Evolutionary conservation across 2,113 vertebrate genomes (phyloP).

Genomic region (Podarcis muralis): DNA sequence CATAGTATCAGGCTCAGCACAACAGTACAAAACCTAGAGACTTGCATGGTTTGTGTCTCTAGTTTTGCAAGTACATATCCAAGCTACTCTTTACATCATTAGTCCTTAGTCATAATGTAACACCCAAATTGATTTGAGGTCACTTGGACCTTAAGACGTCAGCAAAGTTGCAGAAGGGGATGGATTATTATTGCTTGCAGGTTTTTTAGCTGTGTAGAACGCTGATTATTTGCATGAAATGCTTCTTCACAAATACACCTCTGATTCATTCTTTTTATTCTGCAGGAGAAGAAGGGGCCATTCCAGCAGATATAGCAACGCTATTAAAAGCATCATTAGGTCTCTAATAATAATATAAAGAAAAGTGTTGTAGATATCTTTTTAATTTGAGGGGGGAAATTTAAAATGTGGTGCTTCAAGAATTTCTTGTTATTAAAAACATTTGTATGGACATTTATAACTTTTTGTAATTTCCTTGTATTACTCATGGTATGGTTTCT

Average conservation of each 20-base stretch:
- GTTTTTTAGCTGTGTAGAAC: background rate
- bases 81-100: background rate
- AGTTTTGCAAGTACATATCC: background rate
- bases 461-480: slow-evolving; percentile 76
- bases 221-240: slow-evolving; percentile 1
- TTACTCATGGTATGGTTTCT: slow-evolving; percentile 72
- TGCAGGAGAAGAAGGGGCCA: slow-evolving; percentile 85
- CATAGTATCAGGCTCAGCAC: background rate
- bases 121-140: background rate
- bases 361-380: slow-evolving; percentile 14
- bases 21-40: background rate
- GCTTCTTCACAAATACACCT: background rate
- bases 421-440: slow-evolving; percentile 65
- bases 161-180: background rate
- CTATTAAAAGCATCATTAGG: slow-evolving; percentile 93
- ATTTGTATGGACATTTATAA: slow-evolving; percentile 73
- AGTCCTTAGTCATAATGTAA: background rate
- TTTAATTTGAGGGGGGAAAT: slow-evolving; percentile 43
- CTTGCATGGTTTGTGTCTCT: background rate
- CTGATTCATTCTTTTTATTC: slow-evolving; percentile 28
- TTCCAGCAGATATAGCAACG: slow-evolving; percentile 93
- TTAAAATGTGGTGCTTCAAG: slow-evolving; percentile 62
- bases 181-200: too few relatives aligned
- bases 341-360: slow-evolving; percentile 77
- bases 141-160: background rate